Base-by-base conservation (phyloP, 2,113 vertebrate genomes). In the Daubentonia madagascariensis region DNA sequence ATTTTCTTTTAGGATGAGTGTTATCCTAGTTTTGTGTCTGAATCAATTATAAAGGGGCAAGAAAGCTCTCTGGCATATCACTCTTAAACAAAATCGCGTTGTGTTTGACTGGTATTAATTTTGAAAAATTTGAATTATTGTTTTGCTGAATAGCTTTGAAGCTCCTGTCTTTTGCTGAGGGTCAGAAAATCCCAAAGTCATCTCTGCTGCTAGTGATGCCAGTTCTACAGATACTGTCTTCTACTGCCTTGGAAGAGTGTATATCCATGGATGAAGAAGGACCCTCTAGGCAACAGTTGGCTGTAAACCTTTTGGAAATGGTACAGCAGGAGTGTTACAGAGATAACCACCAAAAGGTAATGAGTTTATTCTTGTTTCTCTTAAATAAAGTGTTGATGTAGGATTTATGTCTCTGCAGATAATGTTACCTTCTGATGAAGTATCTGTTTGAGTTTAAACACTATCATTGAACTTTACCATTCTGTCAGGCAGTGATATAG, bases 181-280 rank as follows among this genome's bases (percentile, higher is more conserved):
- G 75, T 50, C 89, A 3, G 97, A 98, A 76, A 22, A 89, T 98
- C 0, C 98, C 99, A 10, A 98, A 98, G 93, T 98, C 98, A 32
- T 98, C 99, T 45, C 98, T 98, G 0, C 89, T 99, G 89, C 97
- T 99, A 90, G 97, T 99, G 89, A 99, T 99, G 96, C 99, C 99
- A 0, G 94, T 99, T 37, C 99, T 99, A 50, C 99, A 99, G 98
- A 99, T 99, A 6, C 96, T 99, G 8, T 99, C 99, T 96, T 99
- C 99, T 67, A 83, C 98, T 2, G 32, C 98, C 18, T 97, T 99
- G 91, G 99, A 99, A 48, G 99, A 99, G 86, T 98, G 99, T 2
- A 93, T 99, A 5, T 98, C 98, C 0, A 97, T 98, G 54, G 97
- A 96, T 11, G 98, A 98, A 73, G 99, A 98, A 1, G 98, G 98